These are phyloP conservation scores for Spea hammondii DNA, from an alignment of 2,797 vertebrate species.

Conservation along the genomic window DNA sequence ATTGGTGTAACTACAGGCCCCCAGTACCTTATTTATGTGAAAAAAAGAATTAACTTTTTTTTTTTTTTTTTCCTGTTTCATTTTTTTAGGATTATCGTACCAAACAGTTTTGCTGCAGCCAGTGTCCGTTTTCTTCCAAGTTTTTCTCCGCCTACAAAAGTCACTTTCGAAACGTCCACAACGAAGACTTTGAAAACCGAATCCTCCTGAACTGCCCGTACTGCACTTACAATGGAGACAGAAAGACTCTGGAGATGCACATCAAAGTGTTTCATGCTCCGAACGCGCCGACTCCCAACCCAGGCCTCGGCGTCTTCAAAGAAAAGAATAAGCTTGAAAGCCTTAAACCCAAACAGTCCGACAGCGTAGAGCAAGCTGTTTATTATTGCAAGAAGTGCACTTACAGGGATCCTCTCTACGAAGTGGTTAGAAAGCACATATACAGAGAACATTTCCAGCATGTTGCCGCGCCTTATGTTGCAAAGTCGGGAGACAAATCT, in stretches of 20 bases:
- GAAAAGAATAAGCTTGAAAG: slow-evolving; percentile 85
- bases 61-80: not conserved
- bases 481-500: slow-evolving; percentile 87
- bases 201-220: slow-evolving; percentile 98
- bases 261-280: slow-evolving; percentile 99
- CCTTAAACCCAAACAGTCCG: slow-evolving; percentile 81
- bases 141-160: slow-evolving; percentile 99
- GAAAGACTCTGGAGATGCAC: slow-evolving; percentile 98
- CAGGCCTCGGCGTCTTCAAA: slow-evolving; percentile 79
- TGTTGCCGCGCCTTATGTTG: slow-evolving; percentile 92
- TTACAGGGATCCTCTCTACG: slow-evolving; percentile 96
- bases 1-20: too few relatives aligned
- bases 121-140: slow-evolving; percentile 96
- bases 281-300: slow-evolving; percentile 76
- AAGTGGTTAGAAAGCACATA: slow-evolving; percentile 98
- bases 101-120: slow-evolving; percentile 98
- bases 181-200: slow-evolving; percentile 97
- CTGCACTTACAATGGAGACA: slow-evolving; percentile 98
- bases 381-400: slow-evolving; percentile 99
- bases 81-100: slow-evolving; percentile 90
- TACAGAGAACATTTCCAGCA: slow-evolving; percentile 99
- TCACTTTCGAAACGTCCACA: slow-evolving; percentile 98
- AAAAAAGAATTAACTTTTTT: not conserved
- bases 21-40: too few relatives aligned
- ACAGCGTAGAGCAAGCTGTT: slow-evolving; percentile 97